Base-by-base conservation (phyloP, 2,888 invertebrate species). In the Amphipoea oculea region DNA sequence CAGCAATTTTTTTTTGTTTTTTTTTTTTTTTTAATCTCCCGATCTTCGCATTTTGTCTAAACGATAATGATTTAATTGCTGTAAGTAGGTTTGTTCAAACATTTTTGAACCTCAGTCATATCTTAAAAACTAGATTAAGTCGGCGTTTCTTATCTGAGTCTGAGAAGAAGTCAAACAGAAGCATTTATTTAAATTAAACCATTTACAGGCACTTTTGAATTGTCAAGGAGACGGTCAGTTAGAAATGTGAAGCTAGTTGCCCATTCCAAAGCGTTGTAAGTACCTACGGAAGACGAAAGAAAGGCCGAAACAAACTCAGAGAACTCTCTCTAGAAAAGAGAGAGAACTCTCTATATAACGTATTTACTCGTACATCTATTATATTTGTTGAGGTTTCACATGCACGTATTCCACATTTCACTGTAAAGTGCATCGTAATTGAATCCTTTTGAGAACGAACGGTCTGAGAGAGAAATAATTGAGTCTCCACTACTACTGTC, bases 351-450 rank as follows among this genome's bases (percentile, higher is more conserved):
- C 17, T 42, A 40, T 71, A n/a, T 23, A 81, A 57, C 20, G 17
- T 57, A 48, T 57, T 68, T 57, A 45, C n/a, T 67, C 14, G 14
- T 75, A 71, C 54, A 62, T 82, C 60, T 76, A 66, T 67, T 60
- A 60, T 60, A 17, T 76, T 60, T 45, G 66, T 70, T 71, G 70
- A 77, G 66, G 60, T 66, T 66, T 66, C 51, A 45, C 65, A 76
- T 70, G 77, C 66, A 62, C 65, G 45, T 84, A 29, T 66, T 73
- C 36, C 71, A 57, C 29, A 85, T 79, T 62, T 70, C 42, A n/a
- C n/a, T 77, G 78, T 78, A 66, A 77, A 83, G 75, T 83, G 83
- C 78, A 87, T 81, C 63, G 78, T 76, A 81, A 87, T 83, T 74
- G 81, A 81, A 87, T 83, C 79, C 76, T 81, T 85, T 83, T 85